Evolutionary conservation across 2,797 vertebrate genomes (phyloP), one percentile per base, ranked within the genome.

Genomic region (Nannoperca obscura): DNA sequence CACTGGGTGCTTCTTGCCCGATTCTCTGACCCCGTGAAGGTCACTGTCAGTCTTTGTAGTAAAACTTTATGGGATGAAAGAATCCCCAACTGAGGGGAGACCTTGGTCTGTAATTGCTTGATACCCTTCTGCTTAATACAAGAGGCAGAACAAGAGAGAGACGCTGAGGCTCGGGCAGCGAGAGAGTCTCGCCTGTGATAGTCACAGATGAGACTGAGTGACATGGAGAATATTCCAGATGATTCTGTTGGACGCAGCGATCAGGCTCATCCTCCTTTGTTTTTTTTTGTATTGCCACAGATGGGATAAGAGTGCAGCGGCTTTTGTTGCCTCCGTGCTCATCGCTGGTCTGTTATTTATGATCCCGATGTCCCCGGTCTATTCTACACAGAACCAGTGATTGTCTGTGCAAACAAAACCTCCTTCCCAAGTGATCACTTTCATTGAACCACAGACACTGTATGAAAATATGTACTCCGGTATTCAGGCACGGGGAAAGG

Each of bases 51-150:
- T 83, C 88, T 89, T 78, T 82, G 89, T 79, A 75, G 82, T 92
- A 88, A 93, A 93, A 91, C 87, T 94, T 93, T 93, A 91, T 88
- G 86, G 69, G 86, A 89, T 89, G 90, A 90, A 84, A 89, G 85
- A 87, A 90, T 89, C 88, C 83, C 85, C 77, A 81, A 81, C 84
- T 83, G 88, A 88, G 78, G 64, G 71, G 22, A 85, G 89, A 90
- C 88, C 82, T 90, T 89, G 82, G 82, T 80, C 74, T 84, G 88
- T 93, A 90, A 93, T 92, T 91, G 91, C 86, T 89, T 81, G 83
- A 89, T 89, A 87, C 86, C 84, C 83, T 90, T 87, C 84, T 81
- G 75, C 74, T 86, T 84, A 82, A 82, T 82, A 82, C 72, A 36
- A 80, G 83, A 74, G 81, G 59, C 46, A 54, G 42, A 81, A 74